Evolutionary conservation across 2,888 invertebrate genomes (phyloP).

Genomic region (Gastrophysa polygoni): DNA sequence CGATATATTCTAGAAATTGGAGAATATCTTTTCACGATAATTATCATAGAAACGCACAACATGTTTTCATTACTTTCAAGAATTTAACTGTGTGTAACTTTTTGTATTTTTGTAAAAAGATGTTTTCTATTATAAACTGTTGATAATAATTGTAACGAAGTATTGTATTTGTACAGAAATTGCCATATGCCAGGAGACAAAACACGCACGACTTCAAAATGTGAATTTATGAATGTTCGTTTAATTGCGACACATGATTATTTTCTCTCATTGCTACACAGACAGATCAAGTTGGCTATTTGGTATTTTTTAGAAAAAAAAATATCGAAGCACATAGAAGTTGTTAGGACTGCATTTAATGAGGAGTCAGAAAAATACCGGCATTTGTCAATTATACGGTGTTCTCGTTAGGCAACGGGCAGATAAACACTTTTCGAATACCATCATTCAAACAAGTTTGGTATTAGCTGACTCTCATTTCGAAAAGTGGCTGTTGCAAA

Average conservation of each 20-base stretch:
- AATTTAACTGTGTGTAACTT: slow-evolving; percentile 36
- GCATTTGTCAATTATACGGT: slow-evolving; percentile 51
- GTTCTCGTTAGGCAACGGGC: slow-evolving; percentile 34
- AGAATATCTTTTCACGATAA: slow-evolving; percentile 27
- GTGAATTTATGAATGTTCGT: not conserved
- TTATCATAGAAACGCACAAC: slow-evolving; percentile 39
- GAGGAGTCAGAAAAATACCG: slow-evolving; percentile 53
- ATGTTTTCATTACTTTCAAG: slow-evolving; percentile 35
- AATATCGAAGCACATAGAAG: slow-evolving; percentile 57
- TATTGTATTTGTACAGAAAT: slow-evolving; percentile 34
- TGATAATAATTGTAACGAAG: slow-evolving; percentile 34
- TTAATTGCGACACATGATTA: not conserved
- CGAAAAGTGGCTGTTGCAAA: slow-evolving; percentile 57
- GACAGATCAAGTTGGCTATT: slow-evolving; percentile 40
- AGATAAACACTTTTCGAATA: slow-evolving; percentile 35
- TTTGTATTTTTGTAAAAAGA: slow-evolving; percentile 38
- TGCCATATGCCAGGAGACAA: slow-evolving; percentile 4
- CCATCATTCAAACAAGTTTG: slow-evolving; percentile 39
- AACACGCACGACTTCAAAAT: not conserved
- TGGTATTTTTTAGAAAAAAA: slow-evolving; percentile 51
- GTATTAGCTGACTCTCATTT: slow-evolving; percentile 54
- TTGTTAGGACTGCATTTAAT: slow-evolving; percentile 57
- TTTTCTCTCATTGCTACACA: slow-evolving; percentile 30
- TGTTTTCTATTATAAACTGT: slow-evolving; percentile 38
- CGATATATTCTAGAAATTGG: slow-evolving; percentile 18